Evolutionary conservation across 2,888 invertebrate species (phyloP).

Genomic region (Serrognathus titanus): DNA sequence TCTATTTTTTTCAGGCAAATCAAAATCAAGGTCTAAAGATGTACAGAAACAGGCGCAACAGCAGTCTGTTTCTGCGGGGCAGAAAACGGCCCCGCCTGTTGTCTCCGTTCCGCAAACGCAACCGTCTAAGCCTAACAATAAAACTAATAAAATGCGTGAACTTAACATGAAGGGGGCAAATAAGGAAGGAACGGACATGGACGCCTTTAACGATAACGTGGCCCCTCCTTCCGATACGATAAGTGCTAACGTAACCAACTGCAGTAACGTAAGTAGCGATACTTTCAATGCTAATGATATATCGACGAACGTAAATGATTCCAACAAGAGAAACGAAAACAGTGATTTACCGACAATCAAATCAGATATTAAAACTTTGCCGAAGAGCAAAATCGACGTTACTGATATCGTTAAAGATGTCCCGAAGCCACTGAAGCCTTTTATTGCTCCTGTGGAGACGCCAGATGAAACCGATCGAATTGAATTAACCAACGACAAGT

Average conservation of each 20-base stretch:
- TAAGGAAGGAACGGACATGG: slow-evolving; percentile 61
- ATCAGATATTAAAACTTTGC: slow-evolving; percentile 29
- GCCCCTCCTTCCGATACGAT: slow-evolving; percentile 26
- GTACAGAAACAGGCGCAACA: slow-evolving; percentile 27
- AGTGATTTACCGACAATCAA: slow-evolving; percentile 30
- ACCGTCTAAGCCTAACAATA: slow-evolving; percentile 52
- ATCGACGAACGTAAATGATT: slow-evolving; percentile 2
- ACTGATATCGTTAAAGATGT: slow-evolving; percentile 44
- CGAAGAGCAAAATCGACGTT: slow-evolving; percentile 36
- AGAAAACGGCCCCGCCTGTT: slow-evolving; percentile 22
- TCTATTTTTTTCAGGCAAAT: slow-evolving; percentile 36
- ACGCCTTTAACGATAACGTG: slow-evolving; percentile 51
- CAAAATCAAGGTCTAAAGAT: slow-evolving; percentile 39
- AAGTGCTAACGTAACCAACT: slow-evolving; percentile 14
- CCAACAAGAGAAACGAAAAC: slow-evolving; percentile 17
- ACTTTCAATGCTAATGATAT: slow-evolving; percentile 5
- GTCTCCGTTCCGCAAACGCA: slow-evolving; percentile 41
- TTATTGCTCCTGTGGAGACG: slow-evolving; percentile 23
- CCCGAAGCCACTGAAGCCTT: slow-evolving; percentile 38
- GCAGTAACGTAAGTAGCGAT: slow-evolving; percentile 14
- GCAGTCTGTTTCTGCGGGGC: slow-evolving; percentile 21
- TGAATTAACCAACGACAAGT: slow-evolving; percentile 39
- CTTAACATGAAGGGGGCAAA: slow-evolving; percentile 56
- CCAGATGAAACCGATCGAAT: slow-evolving; percentile 42
- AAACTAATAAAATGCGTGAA: slow-evolving; percentile 53